phyloP scores from a whole-genome alignment of 2,797 vertebrate species.

The Scyliorhinus canicula region DNA sequence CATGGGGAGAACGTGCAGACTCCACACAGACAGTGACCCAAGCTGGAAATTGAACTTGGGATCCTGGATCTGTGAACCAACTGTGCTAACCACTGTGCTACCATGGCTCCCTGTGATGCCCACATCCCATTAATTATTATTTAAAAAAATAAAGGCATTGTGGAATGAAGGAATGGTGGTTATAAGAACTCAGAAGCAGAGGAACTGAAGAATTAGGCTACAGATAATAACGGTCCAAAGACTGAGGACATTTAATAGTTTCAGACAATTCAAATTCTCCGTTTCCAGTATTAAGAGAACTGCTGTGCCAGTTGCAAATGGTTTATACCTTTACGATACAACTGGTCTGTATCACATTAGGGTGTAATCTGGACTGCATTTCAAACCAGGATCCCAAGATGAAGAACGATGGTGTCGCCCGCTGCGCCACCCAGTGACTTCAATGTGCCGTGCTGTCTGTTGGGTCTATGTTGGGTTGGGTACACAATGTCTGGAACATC shows the following conservation, averaged over 20 bases:
- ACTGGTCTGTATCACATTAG: background rate
- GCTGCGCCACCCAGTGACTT: background rate
- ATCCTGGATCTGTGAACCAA: too few species aligned
- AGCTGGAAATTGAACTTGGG: too few species aligned
- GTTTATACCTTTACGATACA: background rate
- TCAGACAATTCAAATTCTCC: background rate
- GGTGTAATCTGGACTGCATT: background rate
- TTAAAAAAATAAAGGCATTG: background rate
- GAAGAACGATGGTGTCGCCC: background rate
- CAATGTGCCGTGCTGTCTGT: background rate
- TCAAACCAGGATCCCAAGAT: background rate
- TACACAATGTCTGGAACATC: background rate
- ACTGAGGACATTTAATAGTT: background rate
- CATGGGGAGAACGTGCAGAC: too few species aligned
- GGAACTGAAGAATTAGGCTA: background rate
- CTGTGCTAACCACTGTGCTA: too few species aligned
- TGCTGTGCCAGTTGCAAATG: background rate
- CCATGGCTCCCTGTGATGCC: too few species aligned
- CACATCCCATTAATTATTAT: too few species aligned
- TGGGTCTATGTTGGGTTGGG: background rate
- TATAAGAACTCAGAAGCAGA: background rate
- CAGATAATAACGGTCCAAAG: background rate
- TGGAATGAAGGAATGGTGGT: background rate
- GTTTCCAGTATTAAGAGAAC: background rate
- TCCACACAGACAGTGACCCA: too few species aligned